A percentile compares a stretch with the other conserved stretches of the same genome.
phyloP scores from a whole-genome alignment of 2,797 vertebrate species.

The Channallabes apus region DNA sequence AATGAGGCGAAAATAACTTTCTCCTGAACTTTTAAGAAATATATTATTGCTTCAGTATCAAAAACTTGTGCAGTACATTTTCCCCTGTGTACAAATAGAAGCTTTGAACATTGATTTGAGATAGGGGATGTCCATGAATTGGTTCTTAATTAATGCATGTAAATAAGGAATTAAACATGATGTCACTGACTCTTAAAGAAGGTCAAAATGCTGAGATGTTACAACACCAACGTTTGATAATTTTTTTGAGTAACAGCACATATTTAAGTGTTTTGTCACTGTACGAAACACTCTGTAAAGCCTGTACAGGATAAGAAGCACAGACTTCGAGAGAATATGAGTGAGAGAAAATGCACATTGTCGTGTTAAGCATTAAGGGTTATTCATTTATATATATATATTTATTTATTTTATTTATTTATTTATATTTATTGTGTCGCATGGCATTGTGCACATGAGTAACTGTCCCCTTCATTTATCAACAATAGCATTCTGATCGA shows the following conservation, averaged over 20 bases:
- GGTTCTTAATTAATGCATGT: background rate
- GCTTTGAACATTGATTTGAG: background rate
- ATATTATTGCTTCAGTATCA: background rate
- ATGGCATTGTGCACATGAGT: background rate
- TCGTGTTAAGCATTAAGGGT: background rate
- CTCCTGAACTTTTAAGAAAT: background rate
- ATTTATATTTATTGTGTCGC: background rate
- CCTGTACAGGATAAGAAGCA: no score
- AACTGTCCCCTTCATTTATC: background rate
- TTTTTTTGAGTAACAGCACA: background rate
- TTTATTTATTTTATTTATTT: no score
- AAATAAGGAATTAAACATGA: background rate
- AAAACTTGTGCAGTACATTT: background rate
- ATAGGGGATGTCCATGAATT: background rate
- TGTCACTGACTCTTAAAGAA: background rate
- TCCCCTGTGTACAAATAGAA: background rate
- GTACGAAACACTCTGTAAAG: background rate
- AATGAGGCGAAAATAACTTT: constrained; percentile 15
- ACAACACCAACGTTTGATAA: background rate
- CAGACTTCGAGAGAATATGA: no score
- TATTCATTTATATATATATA: no score
- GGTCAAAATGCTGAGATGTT: background rate
- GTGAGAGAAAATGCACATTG: no score
- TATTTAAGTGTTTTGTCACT: background rate
- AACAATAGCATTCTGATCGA: background rate